Evolutionary conservation across 2,113 vertebrate genomes (phyloP).

Genomic region (Lagenorhynchus albirostris): DNA sequence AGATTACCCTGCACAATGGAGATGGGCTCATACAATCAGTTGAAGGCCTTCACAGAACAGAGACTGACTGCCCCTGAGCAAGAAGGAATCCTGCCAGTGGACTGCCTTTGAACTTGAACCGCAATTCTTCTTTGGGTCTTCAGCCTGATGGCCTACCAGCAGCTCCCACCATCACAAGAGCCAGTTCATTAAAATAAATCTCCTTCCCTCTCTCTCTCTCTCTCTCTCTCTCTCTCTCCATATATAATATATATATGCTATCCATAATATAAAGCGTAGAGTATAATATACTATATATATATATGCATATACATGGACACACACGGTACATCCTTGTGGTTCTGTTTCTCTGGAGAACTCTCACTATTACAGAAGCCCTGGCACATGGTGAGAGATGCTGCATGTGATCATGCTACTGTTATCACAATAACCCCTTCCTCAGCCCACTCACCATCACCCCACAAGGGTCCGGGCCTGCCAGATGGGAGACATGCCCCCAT

Average conservation of each 20-base stretch:
- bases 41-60: not conserved
- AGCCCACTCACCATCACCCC: not conserved
- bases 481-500: not conserved
- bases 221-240: no score
- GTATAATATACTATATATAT: no score
- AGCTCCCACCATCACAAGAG: not conserved
- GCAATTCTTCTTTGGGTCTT: not conserved
- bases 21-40: not conserved
- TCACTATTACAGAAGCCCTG: not conserved
- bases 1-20: no score
- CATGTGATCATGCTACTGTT: not conserved
- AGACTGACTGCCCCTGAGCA: not conserved
- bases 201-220: no score
- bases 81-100: not conserved
- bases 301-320: not conserved
- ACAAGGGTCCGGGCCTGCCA: not conserved
- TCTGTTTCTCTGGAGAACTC: not conserved
- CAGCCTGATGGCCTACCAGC: not conserved
- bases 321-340: no score
- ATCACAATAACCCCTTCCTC: not conserved
- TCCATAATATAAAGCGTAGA: no score
- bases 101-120: not conserved
- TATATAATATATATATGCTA: no score
- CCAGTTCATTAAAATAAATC: not conserved
- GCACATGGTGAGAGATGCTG: not conserved